phyloP scores from a whole-genome alignment of 2,888 invertebrate genomes.

The Callyntrura guangdongensis region DNA sequence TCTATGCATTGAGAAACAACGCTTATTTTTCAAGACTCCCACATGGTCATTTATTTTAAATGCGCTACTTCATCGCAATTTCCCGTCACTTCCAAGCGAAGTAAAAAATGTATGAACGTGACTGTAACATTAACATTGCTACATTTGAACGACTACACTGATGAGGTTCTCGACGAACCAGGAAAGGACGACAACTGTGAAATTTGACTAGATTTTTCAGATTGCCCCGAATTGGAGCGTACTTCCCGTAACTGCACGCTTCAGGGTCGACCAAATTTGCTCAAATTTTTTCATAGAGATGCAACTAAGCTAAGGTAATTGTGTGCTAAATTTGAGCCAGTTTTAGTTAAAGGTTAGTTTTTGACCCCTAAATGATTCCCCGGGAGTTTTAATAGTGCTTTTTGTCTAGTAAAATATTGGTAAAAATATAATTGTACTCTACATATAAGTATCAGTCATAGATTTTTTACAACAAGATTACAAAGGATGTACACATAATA shows the following conservation, averaged over 20 bases:
- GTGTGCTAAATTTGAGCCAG: no score
- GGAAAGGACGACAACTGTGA: conserved; percentile 72
- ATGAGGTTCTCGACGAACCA: conserved; percentile 72
- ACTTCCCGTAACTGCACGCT: conserved; percentile 77
- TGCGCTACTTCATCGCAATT: neutral
- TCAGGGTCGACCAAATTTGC: no score
- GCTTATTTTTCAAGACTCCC: no score
- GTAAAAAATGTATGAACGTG: neutral
- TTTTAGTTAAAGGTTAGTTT: no score
- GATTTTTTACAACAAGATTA: neutral
- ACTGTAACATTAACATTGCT: neutral
- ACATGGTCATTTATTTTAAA: neutral
- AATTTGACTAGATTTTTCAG: conserved; percentile 78
- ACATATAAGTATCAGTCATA: conserved; percentile 5
- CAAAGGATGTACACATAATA: no score
- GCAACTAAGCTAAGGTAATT: no score
- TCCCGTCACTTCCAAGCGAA: neutral
- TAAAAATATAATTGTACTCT: neutral
- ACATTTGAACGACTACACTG: conserved; percentile 50
- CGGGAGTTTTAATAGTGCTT: no score
- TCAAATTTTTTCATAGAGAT: no score
- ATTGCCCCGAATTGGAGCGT: conserved; percentile 73
- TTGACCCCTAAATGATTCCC: no score
- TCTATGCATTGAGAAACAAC: no score
- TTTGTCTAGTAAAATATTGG: neutral